phyloP scores from a whole-genome alignment of 2,888 invertebrate species.

The Romanomermis culicivorax region DNA sequence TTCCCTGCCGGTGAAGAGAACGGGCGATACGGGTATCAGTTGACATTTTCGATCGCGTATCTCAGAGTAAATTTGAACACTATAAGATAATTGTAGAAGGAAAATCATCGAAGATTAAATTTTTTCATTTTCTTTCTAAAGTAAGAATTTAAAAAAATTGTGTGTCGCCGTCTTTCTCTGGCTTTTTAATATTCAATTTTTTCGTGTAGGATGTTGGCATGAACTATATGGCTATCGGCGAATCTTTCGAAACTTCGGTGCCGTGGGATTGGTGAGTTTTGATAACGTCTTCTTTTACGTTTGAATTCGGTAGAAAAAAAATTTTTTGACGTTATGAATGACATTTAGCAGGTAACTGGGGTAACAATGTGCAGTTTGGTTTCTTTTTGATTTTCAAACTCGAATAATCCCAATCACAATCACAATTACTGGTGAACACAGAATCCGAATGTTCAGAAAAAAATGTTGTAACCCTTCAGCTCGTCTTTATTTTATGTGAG shows the following conservation, averaged over 20 bases:
- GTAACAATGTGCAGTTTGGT: too few species aligned
- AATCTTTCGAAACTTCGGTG: constrained; percentile 95
- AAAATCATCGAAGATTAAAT: too few species aligned
- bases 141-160: neutral
- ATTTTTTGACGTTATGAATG: too few species aligned
- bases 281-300: neutral
- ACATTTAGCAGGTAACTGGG: too few species aligned
- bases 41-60: constrained; percentile 95
- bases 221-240: constrained; percentile 64
- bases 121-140: neutral
- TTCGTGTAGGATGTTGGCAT: constrained; percentile 59
- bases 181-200: neutral
- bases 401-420: too few species aligned
- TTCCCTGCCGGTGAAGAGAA: constrained; percentile 75
- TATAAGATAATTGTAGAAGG: too few species aligned
- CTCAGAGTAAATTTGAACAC: constrained; percentile 49
- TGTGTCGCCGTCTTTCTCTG: too few species aligned
- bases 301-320: neutral
- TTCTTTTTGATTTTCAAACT: too few species aligned
- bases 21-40: constrained; percentile 77
- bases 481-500: too few species aligned
- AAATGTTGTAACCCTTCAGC: too few species aligned
- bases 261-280: constrained; percentile 54
- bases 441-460: too few species aligned
- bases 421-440: too few species aligned